Evolutionary conservation across 2,797 vertebrate genomes (phyloP), one percentile per base, ranked within the genome.

Genomic region (Thamnophis elegans): DNA sequence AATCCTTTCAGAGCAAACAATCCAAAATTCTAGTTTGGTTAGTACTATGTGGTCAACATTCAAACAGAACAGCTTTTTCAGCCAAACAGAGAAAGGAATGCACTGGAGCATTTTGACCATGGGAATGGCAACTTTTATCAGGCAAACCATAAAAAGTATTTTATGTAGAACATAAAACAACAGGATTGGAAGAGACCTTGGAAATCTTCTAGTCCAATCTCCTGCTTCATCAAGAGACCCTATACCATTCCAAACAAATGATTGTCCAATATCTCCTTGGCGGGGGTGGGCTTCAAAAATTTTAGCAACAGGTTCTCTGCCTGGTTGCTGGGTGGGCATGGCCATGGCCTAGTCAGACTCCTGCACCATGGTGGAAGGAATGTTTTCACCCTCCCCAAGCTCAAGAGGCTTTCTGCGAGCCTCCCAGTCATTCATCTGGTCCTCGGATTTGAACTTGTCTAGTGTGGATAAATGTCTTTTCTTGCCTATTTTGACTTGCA

Each of bases 41-140:
- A 53, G 85, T 85, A 36, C 11, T n/a, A 68, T 94, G 1, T 95
- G 85, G 56, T 94, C 93, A 85, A 36, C 58, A 87, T 91, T 95
- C 59, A 88, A 56, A 59, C 94, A 92, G 68, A 94, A 87, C 82
- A 95, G 85, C 51, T 73, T 25, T 58, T 68, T 62, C 90, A 92
- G 82, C 93, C 73, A 94, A 92, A 85, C 58, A 94, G 58, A 93
- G 92, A 94, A 93, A 94, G 94, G 22, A 89, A 92, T 91, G 58
- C 54, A 88, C 87, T 73, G 0, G 0, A 94, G 56, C 87, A 78
- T 32, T 86, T 91, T 92, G 11, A 88, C 88, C 88, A 87, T 92
- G 92, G 93, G 85, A 54, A 28, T 1, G 59, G 13, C 1, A 36
- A 47, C 6, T 93, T 92, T 92, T 93, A 62, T 91, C 65, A 94